A percentile compares a stretch with the other conserved stretches of the same genome.
Conservation (phyloP, 2,113 vertebrate genomes). For the Equus przewalskii region DNA sequence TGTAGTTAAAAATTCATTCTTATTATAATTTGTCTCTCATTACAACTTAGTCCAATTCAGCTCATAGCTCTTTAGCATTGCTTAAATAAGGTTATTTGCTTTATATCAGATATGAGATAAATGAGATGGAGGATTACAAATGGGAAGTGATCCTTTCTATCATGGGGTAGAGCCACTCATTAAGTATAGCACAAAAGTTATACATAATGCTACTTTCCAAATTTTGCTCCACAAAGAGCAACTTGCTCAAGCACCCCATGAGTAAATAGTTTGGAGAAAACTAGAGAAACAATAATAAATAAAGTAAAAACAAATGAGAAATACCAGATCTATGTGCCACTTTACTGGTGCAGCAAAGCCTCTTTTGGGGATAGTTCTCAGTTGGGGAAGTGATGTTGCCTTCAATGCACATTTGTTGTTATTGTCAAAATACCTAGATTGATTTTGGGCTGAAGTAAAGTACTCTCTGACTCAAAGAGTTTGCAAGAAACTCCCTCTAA, state of each 20-base stretch:
- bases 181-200: fast-evolving
- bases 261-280: not conserved
- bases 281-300: not conserved
- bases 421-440: not conserved
- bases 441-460: not conserved
- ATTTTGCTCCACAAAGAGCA: not conserved
- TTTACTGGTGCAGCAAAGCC: not conserved
- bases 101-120: not conserved
- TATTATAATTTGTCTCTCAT: not conserved
- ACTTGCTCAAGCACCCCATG: not conserved
- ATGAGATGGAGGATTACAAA: not conserved
- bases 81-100: not conserved
- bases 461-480: not conserved
- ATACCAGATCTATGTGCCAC: fast-evolving
- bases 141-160: no score
- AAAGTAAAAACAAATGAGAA: not conserved
- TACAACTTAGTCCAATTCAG: not conserved
- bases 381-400: fast-evolving
- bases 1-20: not conserved
- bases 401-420: not conserved
- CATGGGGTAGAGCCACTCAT: fast-evolving
- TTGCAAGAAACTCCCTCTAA: not conserved
- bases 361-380: not conserved
- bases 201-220: fast-evolving
- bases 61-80: not conserved